phyloP scores from a whole-genome alignment of 2,113 vertebrate genomes.

The Ascaphus truei region DNA sequence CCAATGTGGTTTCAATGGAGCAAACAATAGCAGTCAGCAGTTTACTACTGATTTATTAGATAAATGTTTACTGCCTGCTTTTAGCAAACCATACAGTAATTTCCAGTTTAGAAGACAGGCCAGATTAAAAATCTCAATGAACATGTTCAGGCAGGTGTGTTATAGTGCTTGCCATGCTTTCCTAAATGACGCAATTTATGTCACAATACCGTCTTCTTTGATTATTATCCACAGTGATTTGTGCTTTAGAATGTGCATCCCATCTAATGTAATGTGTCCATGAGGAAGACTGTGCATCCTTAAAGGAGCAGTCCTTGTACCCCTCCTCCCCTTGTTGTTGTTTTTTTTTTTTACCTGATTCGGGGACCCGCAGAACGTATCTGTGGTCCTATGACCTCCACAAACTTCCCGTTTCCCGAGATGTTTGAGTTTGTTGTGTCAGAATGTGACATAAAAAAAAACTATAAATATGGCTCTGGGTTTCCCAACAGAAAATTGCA shows the following conservation, averaged over 20 bases:
- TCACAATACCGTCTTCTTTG: background rate
- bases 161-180: conserved; percentile 14
- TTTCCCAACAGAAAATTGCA: too few relatives aligned
- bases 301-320: background rate
- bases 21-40: background rate
- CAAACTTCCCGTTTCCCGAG: too few relatives aligned
- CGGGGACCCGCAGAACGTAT: too few relatives aligned
- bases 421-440: too few relatives aligned
- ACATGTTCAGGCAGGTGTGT: background rate
- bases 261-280: background rate
- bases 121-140: conserved; percentile 15
- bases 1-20: background rate
- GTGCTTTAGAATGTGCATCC: background rate
- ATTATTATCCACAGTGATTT: background rate
- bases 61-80: conserved; percentile 1
- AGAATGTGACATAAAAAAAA: too few relatives aligned
- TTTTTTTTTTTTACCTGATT: too few relatives aligned
- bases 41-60: background rate
- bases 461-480: background rate
- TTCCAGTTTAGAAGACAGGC: background rate
- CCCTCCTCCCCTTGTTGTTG: too few relatives aligned
- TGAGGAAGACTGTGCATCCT: background rate
- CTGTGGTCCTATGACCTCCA: too few relatives aligned
- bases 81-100: background rate
- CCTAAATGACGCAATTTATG: conserved; percentile 10